Percentiles rank a stretch among this genome's conserved stretches.
phyloP scores from a whole-genome alignment of 2,113 vertebrate species.

The Labeo catla region DNA sequence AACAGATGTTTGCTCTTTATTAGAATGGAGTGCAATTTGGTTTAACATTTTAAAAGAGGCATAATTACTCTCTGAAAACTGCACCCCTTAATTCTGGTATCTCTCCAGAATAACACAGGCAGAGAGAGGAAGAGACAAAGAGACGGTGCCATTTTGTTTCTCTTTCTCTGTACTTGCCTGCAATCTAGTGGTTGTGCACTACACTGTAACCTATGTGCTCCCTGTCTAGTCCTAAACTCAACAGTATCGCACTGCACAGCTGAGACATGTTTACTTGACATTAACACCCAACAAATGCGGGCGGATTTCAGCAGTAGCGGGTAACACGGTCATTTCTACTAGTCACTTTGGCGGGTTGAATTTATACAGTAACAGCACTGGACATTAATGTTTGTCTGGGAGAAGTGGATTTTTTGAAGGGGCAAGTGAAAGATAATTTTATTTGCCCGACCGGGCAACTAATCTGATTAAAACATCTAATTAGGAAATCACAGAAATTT shows the following conservation, averaged over 20 bases:
- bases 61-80: not conserved
- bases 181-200: not conserved
- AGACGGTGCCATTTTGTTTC: slow-evolving; percentile 31
- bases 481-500: no score
- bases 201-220: not conserved
- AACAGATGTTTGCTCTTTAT: not conserved
- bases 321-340: no score
- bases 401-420: no score
- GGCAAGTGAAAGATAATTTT: no score
- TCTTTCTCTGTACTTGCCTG: not conserved
- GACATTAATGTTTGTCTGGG: no score
- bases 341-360: no score
- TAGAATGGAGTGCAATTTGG: not conserved
- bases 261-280: not conserved
- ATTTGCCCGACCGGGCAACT: no score
- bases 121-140: slow-evolving; percentile 13
- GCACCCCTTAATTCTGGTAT: not conserved
- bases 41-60: not conserved
- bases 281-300: no score
- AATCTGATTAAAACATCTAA: no score
- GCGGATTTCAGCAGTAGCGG: no score
- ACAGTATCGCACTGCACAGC: not conserved
- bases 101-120: not conserved
- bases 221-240: not conserved
- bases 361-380: no score